Percentiles rank a stretch among this genome's conserved stretches.
Conservation (phyloP, 2,888 invertebrate genomes). For the Cerastoderma edule region DNA sequence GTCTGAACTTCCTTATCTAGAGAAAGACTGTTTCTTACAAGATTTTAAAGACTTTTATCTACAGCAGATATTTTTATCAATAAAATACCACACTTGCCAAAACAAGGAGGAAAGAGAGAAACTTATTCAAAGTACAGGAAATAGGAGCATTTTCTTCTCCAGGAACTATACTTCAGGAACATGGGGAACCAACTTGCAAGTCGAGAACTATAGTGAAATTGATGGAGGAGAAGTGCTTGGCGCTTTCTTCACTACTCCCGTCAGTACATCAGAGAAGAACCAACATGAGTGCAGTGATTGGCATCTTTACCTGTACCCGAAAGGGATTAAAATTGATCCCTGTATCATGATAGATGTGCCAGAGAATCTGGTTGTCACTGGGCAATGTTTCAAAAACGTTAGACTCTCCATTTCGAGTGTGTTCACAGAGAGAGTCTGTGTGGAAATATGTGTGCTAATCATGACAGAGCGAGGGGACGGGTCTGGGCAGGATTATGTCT, state of each 20-base stretch:
- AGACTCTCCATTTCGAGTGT: constrained; percentile 88
- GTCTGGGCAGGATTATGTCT: constrained; percentile 88
- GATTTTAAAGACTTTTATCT: constrained; percentile 94
- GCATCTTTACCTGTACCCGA: constrained; percentile 96
- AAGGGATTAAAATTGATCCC: constrained; percentile 92
- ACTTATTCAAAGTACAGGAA: neutral
- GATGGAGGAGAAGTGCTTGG: constrained; percentile 90
- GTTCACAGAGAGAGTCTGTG: constrained; percentile 85
- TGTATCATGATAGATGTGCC: constrained; percentile 91
- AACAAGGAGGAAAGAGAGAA: constrained; percentile 4
- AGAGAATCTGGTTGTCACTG: constrained; percentile 84
- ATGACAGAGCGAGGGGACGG: constrained; percentile 89
- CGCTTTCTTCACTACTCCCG: constrained; percentile 89
- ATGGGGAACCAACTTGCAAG: constrained; percentile 92
- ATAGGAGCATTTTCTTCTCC: constrained; percentile 85
- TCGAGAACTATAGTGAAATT: constrained; percentile 91
- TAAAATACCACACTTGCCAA: constrained; percentile 88
- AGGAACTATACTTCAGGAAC: constrained; percentile 95
- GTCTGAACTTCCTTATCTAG: constrained; percentile 91
- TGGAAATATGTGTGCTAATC: constrained; percentile 90
- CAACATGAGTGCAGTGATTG: constrained; percentile 86
- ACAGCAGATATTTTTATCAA: constrained; percentile 93
- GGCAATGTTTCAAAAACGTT: constrained; percentile 92
- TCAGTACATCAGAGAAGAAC: constrained; percentile 86
- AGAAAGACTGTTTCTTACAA: constrained; percentile 91